Evolutionary conservation across 2,888 invertebrate genomes (phyloP).

Genomic region (Drosophila nigricruria): DNA sequence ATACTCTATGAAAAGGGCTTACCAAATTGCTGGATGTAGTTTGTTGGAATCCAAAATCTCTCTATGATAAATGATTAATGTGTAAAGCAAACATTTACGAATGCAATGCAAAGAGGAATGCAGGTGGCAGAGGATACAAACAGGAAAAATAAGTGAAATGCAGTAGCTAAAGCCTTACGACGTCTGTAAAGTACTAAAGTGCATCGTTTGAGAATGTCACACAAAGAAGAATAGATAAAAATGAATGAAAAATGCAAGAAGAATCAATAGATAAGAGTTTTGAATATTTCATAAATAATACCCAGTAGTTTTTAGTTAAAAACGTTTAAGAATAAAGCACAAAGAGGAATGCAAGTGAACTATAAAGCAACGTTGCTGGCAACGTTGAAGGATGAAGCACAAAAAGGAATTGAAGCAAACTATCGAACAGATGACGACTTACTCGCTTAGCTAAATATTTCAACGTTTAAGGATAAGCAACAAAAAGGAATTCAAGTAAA

Average conservation of each 20-base stretch:
- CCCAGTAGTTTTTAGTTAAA: background rate
- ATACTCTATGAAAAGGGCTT: constrained; percentile 7
- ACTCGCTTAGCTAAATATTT: too few relatives aligned
- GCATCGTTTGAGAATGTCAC: background rate
- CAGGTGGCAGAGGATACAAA: background rate
- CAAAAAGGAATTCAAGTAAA: too few relatives aligned
- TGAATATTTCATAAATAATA: background rate
- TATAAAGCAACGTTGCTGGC: background rate
- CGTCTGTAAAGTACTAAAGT: too few relatives aligned
- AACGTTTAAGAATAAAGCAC: background rate
- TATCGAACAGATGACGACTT: background rate
- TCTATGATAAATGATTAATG: background rate
- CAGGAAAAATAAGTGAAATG: background rate
- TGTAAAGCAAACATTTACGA: background rate
- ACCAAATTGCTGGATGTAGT: background rate
- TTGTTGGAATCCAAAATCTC: background rate
- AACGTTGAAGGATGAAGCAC: background rate
- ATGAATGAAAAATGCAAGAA: background rate
- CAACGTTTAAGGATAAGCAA: too few relatives aligned
- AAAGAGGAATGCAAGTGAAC: background rate
- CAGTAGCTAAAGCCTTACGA: too few relatives aligned
- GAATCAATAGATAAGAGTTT: background rate
- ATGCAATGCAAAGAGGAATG: background rate
- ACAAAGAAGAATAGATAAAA: background rate
- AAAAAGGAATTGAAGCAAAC: background rate